Conservation (phyloP, 2,113 vertebrate species). For the Tachuris rubrigastra region DNA sequence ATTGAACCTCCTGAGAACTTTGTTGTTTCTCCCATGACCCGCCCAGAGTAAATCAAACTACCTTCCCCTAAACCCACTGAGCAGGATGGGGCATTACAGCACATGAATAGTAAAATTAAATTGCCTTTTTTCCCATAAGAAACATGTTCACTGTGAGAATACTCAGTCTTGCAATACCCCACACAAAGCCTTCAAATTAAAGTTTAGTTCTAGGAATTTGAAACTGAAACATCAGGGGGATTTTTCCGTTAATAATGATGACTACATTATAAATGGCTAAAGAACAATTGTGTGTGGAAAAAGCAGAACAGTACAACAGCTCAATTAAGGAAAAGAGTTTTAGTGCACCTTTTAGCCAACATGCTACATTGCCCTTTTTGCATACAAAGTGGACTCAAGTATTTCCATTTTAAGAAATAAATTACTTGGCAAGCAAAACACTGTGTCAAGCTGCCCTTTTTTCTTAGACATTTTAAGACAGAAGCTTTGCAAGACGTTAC, state of each 20-base stretch:
- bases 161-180: conserved; percentile 20
- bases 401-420: conserved; percentile 56
- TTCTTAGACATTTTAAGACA: conserved; percentile 66
- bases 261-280: conserved; percentile 51
- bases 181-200: conserved; percentile 53
- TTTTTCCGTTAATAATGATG: neutral
- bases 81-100: conserved; percentile 2
- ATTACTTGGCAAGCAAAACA: conserved; percentile 55
- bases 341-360: conserved; percentile 64
- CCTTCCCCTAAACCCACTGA: neutral
- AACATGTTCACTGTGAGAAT: conserved; percentile 37
- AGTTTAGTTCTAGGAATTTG: conserved; percentile 43
- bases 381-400: conserved; percentile 24
- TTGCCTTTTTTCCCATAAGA: conserved; percentile 44
- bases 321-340: conserved; percentile 47
- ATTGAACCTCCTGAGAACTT: neutral
- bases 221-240: neutral
- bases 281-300: conserved; percentile 26
- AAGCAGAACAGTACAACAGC: conserved; percentile 53
- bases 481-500: conserved; percentile 74
- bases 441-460: conserved; percentile 58
- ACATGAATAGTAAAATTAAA: conserved; percentile 69
- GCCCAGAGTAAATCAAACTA: neutral
- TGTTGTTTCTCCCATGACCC: neutral
- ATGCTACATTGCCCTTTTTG: conserved; percentile 46